A percentile compares a stretch with the other conserved stretches of the same genome.
Conservation (phyloP, 2,113 vertebrate species). For the Pseudonaja textilis region DNA sequence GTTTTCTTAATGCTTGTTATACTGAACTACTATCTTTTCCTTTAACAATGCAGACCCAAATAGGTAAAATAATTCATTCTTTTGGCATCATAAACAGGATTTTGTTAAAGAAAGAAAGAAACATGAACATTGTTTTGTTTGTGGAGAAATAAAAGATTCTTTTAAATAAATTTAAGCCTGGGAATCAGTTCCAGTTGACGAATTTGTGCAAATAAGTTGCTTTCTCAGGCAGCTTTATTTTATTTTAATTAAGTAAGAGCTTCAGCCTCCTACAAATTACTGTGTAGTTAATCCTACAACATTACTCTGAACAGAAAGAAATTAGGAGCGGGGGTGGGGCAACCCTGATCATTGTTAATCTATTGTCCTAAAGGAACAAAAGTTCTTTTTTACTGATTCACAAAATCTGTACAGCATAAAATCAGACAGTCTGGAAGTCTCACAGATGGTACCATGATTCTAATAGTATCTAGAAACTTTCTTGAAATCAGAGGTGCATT, state of each 20-base stretch:
- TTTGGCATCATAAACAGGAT: slow-evolving; percentile 29
- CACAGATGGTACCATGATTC: slow-evolving; percentile 36
- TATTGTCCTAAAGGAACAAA: slow-evolving; percentile 53
- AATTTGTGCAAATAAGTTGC: slow-evolving; percentile 43
- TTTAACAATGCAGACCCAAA: slow-evolving; percentile 36
- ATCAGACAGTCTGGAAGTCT: slow-evolving; percentile 55
- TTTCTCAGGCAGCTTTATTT: slow-evolving; percentile 48
- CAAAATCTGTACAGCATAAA: slow-evolving; percentile 55
- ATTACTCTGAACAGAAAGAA: slow-evolving; percentile 59
- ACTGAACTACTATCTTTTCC: slow-evolving; percentile 50
- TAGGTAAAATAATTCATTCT: slow-evolving; percentile 45
- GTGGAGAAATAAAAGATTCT: slow-evolving; percentile 27
- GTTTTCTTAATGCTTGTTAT: slow-evolving; percentile 19
- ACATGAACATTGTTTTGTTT: slow-evolving; percentile 35
- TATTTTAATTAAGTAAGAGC: slow-evolving; percentile 63
- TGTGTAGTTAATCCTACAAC: slow-evolving; percentile 55
- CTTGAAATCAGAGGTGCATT: slow-evolving; percentile 16
- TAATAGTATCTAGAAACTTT: slow-evolving; percentile 44
- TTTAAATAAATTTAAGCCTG: slow-evolving; percentile 41
- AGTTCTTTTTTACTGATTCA: slow-evolving; percentile 47
- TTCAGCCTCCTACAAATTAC: slow-evolving; percentile 58
- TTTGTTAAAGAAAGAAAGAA: slow-evolving; percentile 7
- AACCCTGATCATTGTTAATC: slow-evolving; percentile 61
- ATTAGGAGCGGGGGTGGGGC: not conserved
- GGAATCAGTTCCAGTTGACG: slow-evolving; percentile 43